These are phyloP conservation scores for Tipula unca DNA, from an alignment of 2,888 invertebrate species.

Conservation along the genomic window DNA sequence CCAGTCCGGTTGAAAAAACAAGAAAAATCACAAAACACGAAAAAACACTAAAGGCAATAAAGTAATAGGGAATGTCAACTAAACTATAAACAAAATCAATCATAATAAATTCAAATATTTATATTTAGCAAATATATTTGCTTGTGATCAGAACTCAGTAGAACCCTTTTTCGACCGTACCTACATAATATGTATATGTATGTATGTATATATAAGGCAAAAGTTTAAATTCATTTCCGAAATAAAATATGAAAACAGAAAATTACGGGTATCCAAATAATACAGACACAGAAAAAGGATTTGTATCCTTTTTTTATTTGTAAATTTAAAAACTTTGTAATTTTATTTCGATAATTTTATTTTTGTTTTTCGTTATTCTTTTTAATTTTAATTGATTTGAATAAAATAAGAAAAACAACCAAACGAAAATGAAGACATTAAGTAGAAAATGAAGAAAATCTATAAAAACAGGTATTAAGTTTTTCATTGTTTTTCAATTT, in stretches of 20 bases:
- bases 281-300: not conserved
- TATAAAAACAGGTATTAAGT: not conserved
- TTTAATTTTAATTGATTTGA: not conserved
- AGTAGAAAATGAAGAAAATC: not conserved
- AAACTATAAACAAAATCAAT: not conserved
- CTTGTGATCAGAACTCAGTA: not conserved
- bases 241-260: not conserved
- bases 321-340: not conserved
- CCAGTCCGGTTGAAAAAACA: not conserved
- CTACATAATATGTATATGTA: not conserved
- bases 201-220: not conserved
- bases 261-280: not conserved
- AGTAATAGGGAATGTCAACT: not conserved
- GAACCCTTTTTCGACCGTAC: not conserved
- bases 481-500: not conserved
- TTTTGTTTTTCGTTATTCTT: too few relatives aligned
- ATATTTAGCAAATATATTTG: not conserved
- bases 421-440: not conserved
- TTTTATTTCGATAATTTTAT: not conserved
- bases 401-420: not conserved
- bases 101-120: not conserved
- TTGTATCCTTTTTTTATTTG: not conserved
- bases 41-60: not conserved
- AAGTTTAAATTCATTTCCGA: not conserved
- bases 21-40: not conserved